A percentile compares a stretch with the other conserved stretches of the same genome.
These are phyloP conservation scores for Cyclophora albipunctata DNA, from an alignment of 2,888 invertebrate genomes.

Conservation along the genomic window DNA sequence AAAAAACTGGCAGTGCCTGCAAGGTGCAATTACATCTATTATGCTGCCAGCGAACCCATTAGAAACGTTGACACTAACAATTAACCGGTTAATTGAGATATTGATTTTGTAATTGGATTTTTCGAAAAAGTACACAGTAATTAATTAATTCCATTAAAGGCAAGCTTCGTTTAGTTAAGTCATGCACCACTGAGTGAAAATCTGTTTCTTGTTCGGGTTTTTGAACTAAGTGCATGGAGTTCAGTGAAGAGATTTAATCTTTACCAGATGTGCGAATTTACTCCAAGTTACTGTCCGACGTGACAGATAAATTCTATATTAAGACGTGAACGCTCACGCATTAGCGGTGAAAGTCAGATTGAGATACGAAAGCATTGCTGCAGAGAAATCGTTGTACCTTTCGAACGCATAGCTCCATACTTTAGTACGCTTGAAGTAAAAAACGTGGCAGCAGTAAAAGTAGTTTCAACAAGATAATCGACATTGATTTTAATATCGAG, in stretches of 20 bases:
- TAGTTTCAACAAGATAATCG: too few species aligned
- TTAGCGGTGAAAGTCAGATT: constrained; percentile 17
- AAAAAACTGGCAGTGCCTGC: not conserved
- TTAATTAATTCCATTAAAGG: too few species aligned
- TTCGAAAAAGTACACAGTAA: too few species aligned
- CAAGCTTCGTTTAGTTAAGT: too few species aligned
- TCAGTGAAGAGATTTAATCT: constrained; percentile 11
- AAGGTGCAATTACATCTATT: too few species aligned
- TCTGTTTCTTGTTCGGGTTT: not conserved
- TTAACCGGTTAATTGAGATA: too few species aligned
- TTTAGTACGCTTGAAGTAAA: too few species aligned
- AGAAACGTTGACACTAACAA: not conserved
- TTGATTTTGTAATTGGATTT: too few species aligned
- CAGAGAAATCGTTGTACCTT: not conserved
- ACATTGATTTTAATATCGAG: too few species aligned
- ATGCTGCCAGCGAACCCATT: not conserved
- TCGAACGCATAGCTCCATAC: not conserved
- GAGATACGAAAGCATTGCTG: not conserved
- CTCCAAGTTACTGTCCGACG: constrained; percentile 1
- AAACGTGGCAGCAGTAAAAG: too few species aligned
- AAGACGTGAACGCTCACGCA: constrained; percentile 1
- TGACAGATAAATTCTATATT: constrained; percentile 6
- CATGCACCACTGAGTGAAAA: too few species aligned
- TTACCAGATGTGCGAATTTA: constrained; percentile 16
- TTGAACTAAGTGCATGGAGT: constrained; percentile 2